Conservation (phyloP, 2,888 invertebrate species). For the Drosophila dives region DNA sequence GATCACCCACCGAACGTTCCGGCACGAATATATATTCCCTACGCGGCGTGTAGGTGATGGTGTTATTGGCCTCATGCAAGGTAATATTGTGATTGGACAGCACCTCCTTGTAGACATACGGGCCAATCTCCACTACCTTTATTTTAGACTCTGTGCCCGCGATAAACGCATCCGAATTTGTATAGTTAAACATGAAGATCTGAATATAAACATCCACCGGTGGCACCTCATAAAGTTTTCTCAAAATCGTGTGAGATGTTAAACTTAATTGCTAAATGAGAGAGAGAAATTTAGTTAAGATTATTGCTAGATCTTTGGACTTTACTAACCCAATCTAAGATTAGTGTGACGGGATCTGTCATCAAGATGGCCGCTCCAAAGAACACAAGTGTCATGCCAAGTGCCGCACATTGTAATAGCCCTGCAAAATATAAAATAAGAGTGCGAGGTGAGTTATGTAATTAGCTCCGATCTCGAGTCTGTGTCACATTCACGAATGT, state of each 20-base stretch:
- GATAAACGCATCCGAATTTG: constrained; percentile 90
- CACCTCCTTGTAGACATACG: constrained; percentile 92
- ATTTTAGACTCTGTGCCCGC: constrained; percentile 88
- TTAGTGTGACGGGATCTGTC: constrained; percentile 77
- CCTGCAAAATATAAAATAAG: constrained; percentile 72
- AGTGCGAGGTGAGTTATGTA: constrained; percentile 67
- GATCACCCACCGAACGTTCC: constrained; percentile 89
- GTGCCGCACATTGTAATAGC: constrained; percentile 75
- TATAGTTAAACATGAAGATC: constrained; percentile 91
- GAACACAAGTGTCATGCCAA: constrained; percentile 79
- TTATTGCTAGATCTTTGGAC: not conserved
- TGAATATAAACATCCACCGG: constrained; percentile 88
- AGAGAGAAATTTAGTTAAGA: not conserved
- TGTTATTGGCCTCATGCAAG: constrained; percentile 87
- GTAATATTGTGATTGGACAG: constrained; percentile 89
- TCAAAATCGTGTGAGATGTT: constrained; percentile 86
- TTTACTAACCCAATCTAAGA: constrained; percentile 81
- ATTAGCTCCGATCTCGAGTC: constrained; percentile 27
- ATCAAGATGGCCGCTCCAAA: constrained; percentile 76
- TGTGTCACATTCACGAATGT: constrained; percentile 36
- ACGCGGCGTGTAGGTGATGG: constrained; percentile 88
- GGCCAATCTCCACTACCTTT: constrained; percentile 90
- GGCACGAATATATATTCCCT: constrained; percentile 87
- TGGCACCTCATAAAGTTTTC: constrained; percentile 88
- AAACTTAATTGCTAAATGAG: constrained; percentile 84